These are phyloP conservation scores for Enteromius mattozi DNA, from an alignment of 2,797 vertebrate species.

Conservation along the genomic window DNA sequence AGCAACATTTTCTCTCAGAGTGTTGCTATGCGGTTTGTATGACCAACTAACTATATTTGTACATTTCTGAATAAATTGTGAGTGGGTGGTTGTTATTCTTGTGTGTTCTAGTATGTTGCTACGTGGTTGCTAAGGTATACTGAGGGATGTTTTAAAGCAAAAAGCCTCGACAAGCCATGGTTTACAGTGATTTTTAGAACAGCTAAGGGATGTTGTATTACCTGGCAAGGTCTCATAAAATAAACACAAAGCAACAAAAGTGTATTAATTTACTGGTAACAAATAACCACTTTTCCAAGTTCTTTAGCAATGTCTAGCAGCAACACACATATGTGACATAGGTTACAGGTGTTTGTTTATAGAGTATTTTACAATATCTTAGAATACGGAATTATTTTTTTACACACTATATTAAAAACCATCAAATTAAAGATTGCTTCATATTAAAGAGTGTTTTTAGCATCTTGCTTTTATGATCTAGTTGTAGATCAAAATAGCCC, in stretches of 20 bases:
- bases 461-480: background rate
- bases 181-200: conserved; percentile 13
- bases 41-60: background rate
- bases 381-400: background rate
- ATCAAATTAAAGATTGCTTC: background rate
- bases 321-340: background rate
- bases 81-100: conserved; percentile 4
- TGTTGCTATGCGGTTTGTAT: conserved; percentile 3
- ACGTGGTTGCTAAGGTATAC: conserved; percentile 19
- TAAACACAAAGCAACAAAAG: conserved; percentile 7
- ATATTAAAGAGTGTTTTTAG: background rate
- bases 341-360: background rate
- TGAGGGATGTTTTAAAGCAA: conserved; percentile 10
- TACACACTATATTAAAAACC: background rate
- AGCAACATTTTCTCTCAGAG: background rate
- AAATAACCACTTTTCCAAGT: background rate
- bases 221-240: background rate
- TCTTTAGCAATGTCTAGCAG: background rate
- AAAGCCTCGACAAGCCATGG: background rate
- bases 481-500: background rate
- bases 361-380: background rate
- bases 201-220: background rate
- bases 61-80: background rate
- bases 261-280: background rate
- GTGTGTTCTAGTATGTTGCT: background rate